phyloP scores from a whole-genome alignment of 2,113 vertebrate genomes.

The Mesoclemmys tuberculata region DNA sequence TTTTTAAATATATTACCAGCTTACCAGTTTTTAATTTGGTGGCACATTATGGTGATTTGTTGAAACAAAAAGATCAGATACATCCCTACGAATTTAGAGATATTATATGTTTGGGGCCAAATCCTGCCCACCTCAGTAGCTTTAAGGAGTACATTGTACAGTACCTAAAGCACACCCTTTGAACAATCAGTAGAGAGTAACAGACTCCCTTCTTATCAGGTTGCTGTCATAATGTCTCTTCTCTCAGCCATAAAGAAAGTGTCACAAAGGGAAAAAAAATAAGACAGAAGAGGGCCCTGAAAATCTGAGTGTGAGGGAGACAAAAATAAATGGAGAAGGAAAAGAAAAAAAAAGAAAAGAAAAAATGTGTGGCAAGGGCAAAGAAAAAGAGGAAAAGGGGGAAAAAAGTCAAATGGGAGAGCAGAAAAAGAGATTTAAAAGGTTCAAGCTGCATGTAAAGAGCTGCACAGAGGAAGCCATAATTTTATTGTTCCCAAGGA shows the following conservation, averaged over 20 bases:
- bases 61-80: background rate
- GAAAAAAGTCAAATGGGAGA: background rate
- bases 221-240: background rate
- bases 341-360: background rate
- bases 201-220: background rate
- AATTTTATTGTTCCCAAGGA: background rate
- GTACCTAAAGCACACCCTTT: background rate
- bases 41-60: background rate
- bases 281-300: background rate
- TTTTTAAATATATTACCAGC: background rate
- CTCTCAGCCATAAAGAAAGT: background rate
- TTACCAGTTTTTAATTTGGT: background rate
- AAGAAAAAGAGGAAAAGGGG: fast-evolving
- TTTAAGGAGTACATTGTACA: background rate
- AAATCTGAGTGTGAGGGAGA: background rate
- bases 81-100: background rate
- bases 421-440: background rate
- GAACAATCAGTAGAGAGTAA: background rate
- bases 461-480: background rate
- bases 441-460: fast-evolving
- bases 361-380: background rate
- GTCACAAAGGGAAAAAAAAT: background rate
- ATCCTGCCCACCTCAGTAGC: background rate
- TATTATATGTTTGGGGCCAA: background rate
- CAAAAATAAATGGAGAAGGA: background rate